Evolutionary conservation across 2,797 vertebrate genomes (phyloP).

Genomic region (Poecile montanus): DNA sequence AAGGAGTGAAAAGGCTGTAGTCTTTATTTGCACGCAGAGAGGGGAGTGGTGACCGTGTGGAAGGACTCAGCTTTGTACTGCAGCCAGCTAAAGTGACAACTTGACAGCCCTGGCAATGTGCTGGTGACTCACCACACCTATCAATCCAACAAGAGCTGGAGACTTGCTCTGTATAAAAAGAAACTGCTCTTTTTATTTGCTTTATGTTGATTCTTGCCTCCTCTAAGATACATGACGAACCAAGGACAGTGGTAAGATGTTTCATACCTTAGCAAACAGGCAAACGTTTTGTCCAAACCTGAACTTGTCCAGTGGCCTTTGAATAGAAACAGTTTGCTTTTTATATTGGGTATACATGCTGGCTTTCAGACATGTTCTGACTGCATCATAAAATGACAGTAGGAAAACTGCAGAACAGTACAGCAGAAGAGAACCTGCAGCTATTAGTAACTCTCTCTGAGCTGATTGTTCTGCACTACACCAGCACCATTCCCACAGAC

Average conservation of each 20-base stretch:
- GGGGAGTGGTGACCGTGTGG: background rate
- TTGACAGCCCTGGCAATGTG: background rate
- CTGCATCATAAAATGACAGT: background rate
- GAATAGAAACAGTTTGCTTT: slow-evolving; percentile 14
- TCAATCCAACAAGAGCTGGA: background rate
- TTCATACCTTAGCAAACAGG: background rate
- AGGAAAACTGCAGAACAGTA: background rate
- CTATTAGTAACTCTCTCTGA: background rate
- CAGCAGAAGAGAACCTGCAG: background rate
- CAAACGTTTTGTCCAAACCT: background rate
- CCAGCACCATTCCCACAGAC: background rate
- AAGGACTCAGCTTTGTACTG: background rate
- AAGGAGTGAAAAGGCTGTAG: background rate
- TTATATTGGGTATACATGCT: background rate
- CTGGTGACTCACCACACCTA: background rate
- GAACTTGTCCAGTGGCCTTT: background rate
- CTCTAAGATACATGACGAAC: background rate
- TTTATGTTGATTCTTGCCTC: background rate
- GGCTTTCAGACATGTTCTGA: slow-evolving; percentile 33
- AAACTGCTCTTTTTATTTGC: slow-evolving; percentile 4
- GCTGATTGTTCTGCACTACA: background rate
- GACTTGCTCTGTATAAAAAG: background rate
- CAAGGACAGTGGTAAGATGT: background rate
- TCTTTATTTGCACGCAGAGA: background rate
- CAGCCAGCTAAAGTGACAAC: background rate